Evolutionary conservation across 2,888 invertebrate genomes (phyloP).

Genomic region (Folsomia candida): DNA sequence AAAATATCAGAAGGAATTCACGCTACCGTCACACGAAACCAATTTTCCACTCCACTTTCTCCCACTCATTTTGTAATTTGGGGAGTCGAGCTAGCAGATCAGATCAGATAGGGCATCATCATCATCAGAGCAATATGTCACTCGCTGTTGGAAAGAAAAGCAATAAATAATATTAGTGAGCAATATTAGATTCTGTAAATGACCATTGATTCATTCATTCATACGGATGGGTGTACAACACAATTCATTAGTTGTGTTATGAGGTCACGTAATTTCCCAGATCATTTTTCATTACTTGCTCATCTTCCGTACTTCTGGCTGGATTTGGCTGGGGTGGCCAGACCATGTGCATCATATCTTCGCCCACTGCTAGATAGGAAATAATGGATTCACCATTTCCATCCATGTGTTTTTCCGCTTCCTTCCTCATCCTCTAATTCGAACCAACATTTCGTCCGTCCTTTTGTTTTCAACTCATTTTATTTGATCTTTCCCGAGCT

Average conservation of each 20-base stretch:
- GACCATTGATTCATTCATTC: neutral
- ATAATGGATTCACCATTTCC: neutral
- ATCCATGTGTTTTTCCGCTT: neutral
- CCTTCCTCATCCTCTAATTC: neutral
- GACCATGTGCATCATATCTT: too few species aligned
- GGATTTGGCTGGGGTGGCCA: too few species aligned
- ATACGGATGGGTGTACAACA: too few species aligned
- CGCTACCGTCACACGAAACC: too few species aligned
- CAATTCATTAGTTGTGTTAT: constrained; percentile 16
- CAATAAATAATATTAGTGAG: neutral
- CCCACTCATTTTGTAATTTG: too few species aligned
- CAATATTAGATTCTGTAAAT: neutral
- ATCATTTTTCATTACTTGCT: constrained; percentile 17
- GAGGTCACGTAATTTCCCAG: constrained; percentile 18
- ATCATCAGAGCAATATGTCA: too few species aligned
- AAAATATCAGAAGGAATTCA: too few species aligned
- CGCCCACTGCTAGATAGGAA: neutral
- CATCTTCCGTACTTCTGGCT: neutral
- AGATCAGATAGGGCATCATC: too few species aligned
- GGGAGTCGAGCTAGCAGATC: too few species aligned
- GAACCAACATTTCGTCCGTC: neutral
- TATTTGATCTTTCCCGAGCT: neutral
- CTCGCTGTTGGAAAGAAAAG: too few species aligned
- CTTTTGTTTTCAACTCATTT: neutral
- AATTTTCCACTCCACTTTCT: too few species aligned